phyloP scores from a whole-genome alignment of 2,888 invertebrate species.

The Tortricodes alternella region DNA sequence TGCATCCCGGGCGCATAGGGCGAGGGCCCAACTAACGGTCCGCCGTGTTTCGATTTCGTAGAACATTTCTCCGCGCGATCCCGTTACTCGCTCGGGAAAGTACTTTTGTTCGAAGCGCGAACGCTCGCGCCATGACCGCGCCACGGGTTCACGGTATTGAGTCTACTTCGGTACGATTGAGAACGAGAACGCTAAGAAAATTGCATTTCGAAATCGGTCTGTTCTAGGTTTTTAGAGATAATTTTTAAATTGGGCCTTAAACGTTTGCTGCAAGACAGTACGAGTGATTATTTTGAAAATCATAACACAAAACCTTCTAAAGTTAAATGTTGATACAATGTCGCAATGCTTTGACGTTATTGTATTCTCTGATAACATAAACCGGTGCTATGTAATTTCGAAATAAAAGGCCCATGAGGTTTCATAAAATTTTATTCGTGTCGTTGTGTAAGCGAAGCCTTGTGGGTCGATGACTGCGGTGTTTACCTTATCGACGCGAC shows the following conservation, averaged over 20 bases:
- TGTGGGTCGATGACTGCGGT: constrained; percentile 73
- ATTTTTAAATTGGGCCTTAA: background rate
- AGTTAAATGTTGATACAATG: background rate
- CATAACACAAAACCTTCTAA: too few relatives aligned
- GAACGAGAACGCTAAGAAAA: constrained; percentile 28
- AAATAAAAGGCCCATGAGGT: constrained; percentile 35
- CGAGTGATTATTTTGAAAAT: too few relatives aligned
- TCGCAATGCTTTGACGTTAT: background rate
- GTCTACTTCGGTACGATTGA: constrained; percentile 34
- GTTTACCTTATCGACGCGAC: constrained; percentile 73
- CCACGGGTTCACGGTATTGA: constrained; percentile 73
- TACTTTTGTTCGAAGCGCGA: constrained; percentile 73
- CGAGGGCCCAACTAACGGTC: constrained; percentile 79
- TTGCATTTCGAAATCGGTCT: constrained; percentile 24
- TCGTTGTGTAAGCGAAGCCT: constrained; percentile 67
- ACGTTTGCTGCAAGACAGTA: background rate
- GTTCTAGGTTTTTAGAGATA: constrained; percentile 4
- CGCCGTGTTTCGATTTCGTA: constrained; percentile 83
- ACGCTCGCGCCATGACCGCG: constrained; percentile 34
- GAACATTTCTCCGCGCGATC: constrained; percentile 79
- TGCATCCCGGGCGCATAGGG: constrained; percentile 47
- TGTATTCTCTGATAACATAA: background rate
- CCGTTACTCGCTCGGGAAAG: constrained; percentile 80
- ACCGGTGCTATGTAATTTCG: constrained; percentile 17
- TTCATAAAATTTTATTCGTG: constrained; percentile 56